Conservation (phyloP, 2,797 vertebrate genomes). For the Myioborus melanocephalus region DNA sequence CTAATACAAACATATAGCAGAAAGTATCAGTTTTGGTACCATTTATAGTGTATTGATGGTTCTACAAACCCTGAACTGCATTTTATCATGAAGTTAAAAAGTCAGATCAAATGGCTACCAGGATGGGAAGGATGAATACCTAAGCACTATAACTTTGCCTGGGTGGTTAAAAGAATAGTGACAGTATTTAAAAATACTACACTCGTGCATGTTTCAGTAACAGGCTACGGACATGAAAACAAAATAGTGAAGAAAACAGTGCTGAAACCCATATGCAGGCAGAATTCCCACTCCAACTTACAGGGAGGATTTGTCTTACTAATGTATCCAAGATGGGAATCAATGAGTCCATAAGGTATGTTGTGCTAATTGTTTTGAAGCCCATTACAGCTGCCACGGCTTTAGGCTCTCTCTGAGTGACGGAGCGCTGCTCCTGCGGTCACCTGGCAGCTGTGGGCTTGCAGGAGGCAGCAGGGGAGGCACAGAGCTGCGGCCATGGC, state of each 20-base stretch:
- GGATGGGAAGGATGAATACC: background rate
- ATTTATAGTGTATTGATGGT: background rate
- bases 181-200: background rate
- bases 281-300: background rate
- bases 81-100: background rate
- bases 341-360: background rate
- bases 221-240: background rate
- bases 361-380: constrained; percentile 14
- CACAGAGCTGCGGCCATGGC: background rate
- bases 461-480: background rate
- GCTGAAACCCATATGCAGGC: background rate
- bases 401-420: background rate
- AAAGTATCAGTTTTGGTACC: constrained; percentile 21
- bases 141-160: background rate
- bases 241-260: background rate
- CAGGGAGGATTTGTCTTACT: background rate
- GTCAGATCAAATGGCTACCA: background rate
- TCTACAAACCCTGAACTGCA: background rate
- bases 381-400: background rate
- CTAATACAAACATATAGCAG: constrained; percentile 64
- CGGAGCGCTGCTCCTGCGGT: background rate
- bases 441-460: background rate
- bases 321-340: background rate
- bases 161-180: background rate
- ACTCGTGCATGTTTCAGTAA: background rate